These are phyloP conservation scores for Drosophila kikkawai DNA, from an alignment of 1,140 invertebrate species.

Conservation along the genomic window DNA sequence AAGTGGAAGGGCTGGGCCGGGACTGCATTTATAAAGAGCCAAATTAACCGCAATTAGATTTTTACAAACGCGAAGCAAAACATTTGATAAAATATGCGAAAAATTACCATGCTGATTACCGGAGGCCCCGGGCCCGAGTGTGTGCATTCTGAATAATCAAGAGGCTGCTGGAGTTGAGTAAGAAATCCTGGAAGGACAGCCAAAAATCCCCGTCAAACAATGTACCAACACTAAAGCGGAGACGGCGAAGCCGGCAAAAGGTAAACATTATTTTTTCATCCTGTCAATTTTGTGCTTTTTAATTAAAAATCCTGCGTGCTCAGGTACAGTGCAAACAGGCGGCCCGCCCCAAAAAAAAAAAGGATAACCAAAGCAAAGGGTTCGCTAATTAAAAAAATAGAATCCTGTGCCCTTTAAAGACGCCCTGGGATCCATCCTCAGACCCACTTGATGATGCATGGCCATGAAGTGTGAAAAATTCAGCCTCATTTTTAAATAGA, in stretches of 20 bases:
- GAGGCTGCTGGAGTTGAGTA: slow-evolving; percentile 13
- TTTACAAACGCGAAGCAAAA: slow-evolving; percentile 41
- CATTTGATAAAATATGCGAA: slow-evolving; percentile 40
- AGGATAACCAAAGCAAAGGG: slow-evolving; percentile 40
- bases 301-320: slow-evolving; percentile 67
- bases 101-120: slow-evolving; percentile 32
- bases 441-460: slow-evolving; percentile 32
- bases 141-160: slow-evolving; percentile 47
- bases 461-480: slow-evolving; percentile 71
- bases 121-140: neutral
- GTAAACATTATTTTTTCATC: slow-evolving; percentile 55
- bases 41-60: slow-evolving; percentile 73
- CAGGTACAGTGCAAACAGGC: slow-evolving; percentile 39
- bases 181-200: slow-evolving; percentile 30
- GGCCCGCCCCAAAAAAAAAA: slow-evolving; percentile 25
- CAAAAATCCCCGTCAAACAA: slow-evolving; percentile 15
- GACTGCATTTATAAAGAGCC: slow-evolving; percentile 37
- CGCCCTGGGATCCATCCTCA: slow-evolving; percentile 9
- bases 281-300: slow-evolving; percentile 68
- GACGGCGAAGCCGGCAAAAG: neutral
- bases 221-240: slow-evolving; percentile 6
- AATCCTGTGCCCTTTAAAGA: slow-evolving; percentile 54
- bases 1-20: slow-evolving; percentile 7
- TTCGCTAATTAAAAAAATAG: slow-evolving; percentile 73
- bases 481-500: slow-evolving; percentile 68